These are phyloP conservation scores for Paedocypris sp. DNA, from an alignment of 2,113 vertebrate species.

Conservation along the genomic window DNA sequence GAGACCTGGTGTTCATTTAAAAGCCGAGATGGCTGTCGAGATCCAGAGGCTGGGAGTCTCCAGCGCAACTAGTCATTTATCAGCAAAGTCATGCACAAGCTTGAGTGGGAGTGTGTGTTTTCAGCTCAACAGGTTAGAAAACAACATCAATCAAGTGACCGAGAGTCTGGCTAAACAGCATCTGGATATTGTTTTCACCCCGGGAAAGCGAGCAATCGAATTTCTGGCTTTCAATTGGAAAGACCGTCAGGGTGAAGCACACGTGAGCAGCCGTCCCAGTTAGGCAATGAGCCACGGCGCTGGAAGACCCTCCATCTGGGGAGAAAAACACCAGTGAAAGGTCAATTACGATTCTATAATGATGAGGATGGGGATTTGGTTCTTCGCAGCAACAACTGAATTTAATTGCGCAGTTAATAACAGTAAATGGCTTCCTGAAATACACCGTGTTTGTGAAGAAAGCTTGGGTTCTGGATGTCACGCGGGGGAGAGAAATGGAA, in stretches of 20 bases:
- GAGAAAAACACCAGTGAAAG: conserved; percentile 13
- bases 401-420: conserved; percentile 36
- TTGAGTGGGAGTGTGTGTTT: too few relatives aligned
- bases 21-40: conserved; percentile 12
- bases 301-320: background rate
- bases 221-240: background rate
- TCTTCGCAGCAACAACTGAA: conserved; percentile 29
- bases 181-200: background rate
- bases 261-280: background rate
- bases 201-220: background rate
- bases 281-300: conserved; percentile 1
- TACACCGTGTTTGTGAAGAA: conserved; percentile 14
- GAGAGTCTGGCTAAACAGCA: too few relatives aligned
- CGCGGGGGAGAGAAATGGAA: background rate
- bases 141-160: too few relatives aligned
- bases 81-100: too few relatives aligned
- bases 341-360: conserved; percentile 37
- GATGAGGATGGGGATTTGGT: conserved; percentile 30
- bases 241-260: background rate
- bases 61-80: too few relatives aligned
- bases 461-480: background rate
- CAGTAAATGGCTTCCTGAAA: conserved; percentile 27
- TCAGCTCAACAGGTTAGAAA: too few relatives aligned
- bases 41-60: background rate
- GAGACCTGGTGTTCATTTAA: conserved; percentile 10